Percentiles rank a stretch among this genome's conserved stretches.
Evolutionary conservation across 1,140 invertebrate genomes (phyloP).

Genomic region (Pseudomyrmex concolor): DNA sequence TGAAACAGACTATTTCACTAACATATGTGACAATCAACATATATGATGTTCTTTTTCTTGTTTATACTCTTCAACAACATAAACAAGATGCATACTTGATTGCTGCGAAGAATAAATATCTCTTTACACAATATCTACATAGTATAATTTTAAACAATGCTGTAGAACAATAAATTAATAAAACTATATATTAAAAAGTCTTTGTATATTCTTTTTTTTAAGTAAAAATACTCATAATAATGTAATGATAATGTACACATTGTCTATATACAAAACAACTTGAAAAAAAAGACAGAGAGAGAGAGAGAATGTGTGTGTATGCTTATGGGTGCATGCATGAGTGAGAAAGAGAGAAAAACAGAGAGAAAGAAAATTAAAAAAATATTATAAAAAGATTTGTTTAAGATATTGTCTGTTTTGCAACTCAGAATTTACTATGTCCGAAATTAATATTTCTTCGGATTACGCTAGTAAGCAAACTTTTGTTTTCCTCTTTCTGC

Average conservation of each 20-base stretch:
- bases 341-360: not conserved
- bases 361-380: not conserved
- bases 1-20: constrained; percentile 17
- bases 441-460: constrained; percentile 39
- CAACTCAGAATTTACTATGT: constrained; percentile 6
- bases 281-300: too few species aligned
- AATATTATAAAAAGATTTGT: not conserved
- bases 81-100: constrained; percentile 37
- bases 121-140: constrained; percentile 2
- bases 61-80: constrained; percentile 3
- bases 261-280: too few species aligned
- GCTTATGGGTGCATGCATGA: too few species aligned
- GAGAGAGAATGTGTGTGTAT: too few species aligned
- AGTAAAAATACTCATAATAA: too few species aligned
- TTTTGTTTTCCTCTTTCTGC: constrained; percentile 5
- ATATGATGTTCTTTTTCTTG: not conserved
- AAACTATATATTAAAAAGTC: too few species aligned
- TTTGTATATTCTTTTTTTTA: too few species aligned
- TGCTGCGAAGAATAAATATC: constrained; percentile 37
- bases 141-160: constrained; percentile 25
- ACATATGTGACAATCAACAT: constrained; percentile 11
- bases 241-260: too few species aligned
- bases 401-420: not conserved
- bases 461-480: not conserved
- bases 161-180: not conserved